These are phyloP conservation scores for Falco biarmicus DNA, from an alignment of 2,797 vertebrate species.

Conservation along the genomic window DNA sequence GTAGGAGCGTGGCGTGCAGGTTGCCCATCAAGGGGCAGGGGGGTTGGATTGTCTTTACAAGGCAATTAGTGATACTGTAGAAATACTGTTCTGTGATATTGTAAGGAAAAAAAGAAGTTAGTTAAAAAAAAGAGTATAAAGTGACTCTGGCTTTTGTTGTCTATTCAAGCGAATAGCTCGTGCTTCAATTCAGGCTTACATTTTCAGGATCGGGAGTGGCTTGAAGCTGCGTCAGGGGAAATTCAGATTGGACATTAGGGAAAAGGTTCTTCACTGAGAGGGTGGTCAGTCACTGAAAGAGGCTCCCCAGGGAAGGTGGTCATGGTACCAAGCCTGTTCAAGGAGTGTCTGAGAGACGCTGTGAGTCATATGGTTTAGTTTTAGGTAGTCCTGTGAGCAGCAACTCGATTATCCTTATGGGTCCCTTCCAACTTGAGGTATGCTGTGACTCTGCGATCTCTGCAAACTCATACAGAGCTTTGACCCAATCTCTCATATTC, in stretches of 20 bases:
- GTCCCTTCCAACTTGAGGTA: neutral
- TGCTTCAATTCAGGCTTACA: neutral
- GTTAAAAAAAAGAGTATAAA: neutral
- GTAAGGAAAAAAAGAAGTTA: neutral
- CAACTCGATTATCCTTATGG: neutral
- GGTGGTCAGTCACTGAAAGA: neutral
- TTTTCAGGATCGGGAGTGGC: neutral
- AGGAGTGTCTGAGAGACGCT: neutral
- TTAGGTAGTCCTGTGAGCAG: neutral
- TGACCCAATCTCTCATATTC: neutral
- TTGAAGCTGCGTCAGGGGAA: too few species aligned
- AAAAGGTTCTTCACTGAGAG: neutral
- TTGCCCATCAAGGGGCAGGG: neutral
- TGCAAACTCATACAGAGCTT: neutral
- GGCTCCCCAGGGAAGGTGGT: neutral
- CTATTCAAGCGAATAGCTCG: neutral
- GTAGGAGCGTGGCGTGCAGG: accelerated
- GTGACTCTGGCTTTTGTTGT: neutral
- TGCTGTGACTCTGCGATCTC: neutral
- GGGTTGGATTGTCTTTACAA: neutral
- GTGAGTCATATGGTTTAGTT: neutral
- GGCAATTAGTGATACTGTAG: neutral
- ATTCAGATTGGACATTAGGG: neutral
- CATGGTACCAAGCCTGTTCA: neutral
- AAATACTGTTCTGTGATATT: neutral